phyloP scores from a whole-genome alignment of 2,113 vertebrate genomes.

The Hystrix cristata region DNA sequence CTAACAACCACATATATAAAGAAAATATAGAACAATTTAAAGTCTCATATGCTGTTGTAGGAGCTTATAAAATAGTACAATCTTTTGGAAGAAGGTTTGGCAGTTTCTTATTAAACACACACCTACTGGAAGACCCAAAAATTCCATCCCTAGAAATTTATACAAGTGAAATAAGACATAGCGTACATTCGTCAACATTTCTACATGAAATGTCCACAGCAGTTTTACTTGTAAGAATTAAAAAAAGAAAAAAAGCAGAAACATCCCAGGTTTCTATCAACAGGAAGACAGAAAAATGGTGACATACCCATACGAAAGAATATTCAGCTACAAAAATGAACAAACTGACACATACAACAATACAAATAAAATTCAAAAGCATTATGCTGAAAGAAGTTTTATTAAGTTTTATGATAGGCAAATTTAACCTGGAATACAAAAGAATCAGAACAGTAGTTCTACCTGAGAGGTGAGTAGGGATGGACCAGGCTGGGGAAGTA shows the following conservation, averaged over 20 bases:
- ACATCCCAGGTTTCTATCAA: not conserved
- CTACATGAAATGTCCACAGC: not conserved
- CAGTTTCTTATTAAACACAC: slow-evolving; percentile 21
- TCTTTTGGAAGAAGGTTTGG: slow-evolving; percentile 6
- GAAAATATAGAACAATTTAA: not conserved
- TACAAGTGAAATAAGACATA: slow-evolving; percentile 14
- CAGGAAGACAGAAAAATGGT: slow-evolving; percentile 32
- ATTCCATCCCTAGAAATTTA: slow-evolving; percentile 17
- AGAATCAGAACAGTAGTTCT: not conserved
- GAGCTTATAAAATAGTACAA: not conserved
- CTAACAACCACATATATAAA: not conserved
- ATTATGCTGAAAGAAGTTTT: slow-evolving; percentile 39
- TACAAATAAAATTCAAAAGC: slow-evolving; percentile 16
- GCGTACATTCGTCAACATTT: not conserved
- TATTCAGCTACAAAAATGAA: slow-evolving; percentile 47
- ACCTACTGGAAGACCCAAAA: not conserved
- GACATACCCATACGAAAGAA: slow-evolving; percentile 23
- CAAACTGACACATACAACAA: not conserved
- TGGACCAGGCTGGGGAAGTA: not conserved
- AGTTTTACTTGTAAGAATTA: slow-evolving; percentile 58
- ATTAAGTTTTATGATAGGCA: slow-evolving; percentile 37
- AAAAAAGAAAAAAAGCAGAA: not conserved
- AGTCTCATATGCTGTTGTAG: not conserved
- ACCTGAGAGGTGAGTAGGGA: not conserved
- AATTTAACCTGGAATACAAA: not conserved